phyloP scores from a whole-genome alignment of 2,888 invertebrate species.

The Athalia circularis region DNA sequence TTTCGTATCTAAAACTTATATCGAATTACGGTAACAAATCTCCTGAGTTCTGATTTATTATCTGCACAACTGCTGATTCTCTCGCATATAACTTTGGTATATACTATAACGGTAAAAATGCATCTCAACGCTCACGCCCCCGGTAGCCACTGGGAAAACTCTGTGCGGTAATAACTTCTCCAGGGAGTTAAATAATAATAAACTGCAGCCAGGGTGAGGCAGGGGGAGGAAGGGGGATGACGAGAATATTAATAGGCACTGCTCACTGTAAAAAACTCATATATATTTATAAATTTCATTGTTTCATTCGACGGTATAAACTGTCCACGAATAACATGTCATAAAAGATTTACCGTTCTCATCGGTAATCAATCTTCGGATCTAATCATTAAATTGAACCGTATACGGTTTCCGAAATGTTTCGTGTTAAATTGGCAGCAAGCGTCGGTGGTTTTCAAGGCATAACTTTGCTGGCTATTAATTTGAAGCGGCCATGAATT shows the following conservation, averaged over 20 bases:
- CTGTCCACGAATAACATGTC: too few species aligned
- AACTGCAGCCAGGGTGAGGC: constrained; percentile 15
- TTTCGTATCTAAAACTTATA: background rate
- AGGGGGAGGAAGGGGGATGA: background rate
- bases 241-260: constrained; percentile 40
- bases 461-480: constrained; percentile 36
- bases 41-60: constrained; percentile 34
- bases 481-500: constrained; percentile 36
- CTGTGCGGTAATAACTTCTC: constrained; percentile 35
- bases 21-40: constrained; percentile 32
- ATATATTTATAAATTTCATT: background rate
- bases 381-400: background rate
- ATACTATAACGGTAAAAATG: constrained; percentile 12
- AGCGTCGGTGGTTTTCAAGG: constrained; percentile 19
- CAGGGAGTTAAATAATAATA: constrained; percentile 42
- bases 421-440: constrained; percentile 23
- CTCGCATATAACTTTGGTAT: background rate
- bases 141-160: background rate
- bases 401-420: constrained; percentile 3
- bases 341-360: too few species aligned
- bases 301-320: background rate
- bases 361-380: background rate
- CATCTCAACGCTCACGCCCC: constrained; percentile 10
- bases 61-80: constrained; percentile 38
- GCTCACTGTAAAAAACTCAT: constrained; percentile 7